These are phyloP conservation scores for Xiphophorus hellerii DNA, from an alignment of 2,113 vertebrate genomes.

Conservation along the genomic window DNA sequence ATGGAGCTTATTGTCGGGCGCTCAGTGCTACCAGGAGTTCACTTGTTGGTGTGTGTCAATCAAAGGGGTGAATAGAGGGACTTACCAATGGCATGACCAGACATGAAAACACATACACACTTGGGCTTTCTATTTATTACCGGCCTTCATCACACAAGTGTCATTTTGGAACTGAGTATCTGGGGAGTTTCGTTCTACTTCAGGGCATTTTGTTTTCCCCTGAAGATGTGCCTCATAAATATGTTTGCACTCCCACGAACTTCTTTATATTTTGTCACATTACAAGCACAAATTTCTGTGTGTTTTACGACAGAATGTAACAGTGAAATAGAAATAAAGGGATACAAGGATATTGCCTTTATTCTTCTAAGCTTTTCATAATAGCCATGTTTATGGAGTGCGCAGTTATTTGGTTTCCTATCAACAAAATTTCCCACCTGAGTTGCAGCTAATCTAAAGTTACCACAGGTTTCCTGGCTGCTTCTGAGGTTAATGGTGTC, in stretches of 20 bases:
- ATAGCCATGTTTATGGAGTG: not conserved
- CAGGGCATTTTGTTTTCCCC: not conserved
- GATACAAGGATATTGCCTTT: not conserved
- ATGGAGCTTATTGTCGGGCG: conserved; percentile 70
- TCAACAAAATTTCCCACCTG: not conserved
- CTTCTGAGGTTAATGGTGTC: not conserved
- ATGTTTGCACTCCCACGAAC: not conserved
- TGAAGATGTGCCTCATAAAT: not conserved
- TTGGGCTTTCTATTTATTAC: conserved; percentile 46
- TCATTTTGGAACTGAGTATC: conserved; percentile 34
- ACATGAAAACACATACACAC: conserved; percentile 51
- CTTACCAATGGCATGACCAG: conserved; percentile 65
- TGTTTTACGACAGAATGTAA: not conserved
- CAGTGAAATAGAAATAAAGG: not conserved
- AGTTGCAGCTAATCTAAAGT: not conserved
- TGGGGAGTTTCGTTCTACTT: not conserved
- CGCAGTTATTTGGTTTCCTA: not conserved
- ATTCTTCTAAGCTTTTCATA: no score
- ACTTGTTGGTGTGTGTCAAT: conserved; percentile 67
- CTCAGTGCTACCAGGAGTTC: conserved; percentile 36
- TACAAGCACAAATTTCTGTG: not conserved
- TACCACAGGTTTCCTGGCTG: not conserved
- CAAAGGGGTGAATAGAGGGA: conserved; percentile 24
- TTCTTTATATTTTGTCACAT: not conserved
- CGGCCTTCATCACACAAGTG: conserved; percentile 2